Conservation (phyloP, 2,888 invertebrate species). For the Siphonodentalium dalli region DNA sequence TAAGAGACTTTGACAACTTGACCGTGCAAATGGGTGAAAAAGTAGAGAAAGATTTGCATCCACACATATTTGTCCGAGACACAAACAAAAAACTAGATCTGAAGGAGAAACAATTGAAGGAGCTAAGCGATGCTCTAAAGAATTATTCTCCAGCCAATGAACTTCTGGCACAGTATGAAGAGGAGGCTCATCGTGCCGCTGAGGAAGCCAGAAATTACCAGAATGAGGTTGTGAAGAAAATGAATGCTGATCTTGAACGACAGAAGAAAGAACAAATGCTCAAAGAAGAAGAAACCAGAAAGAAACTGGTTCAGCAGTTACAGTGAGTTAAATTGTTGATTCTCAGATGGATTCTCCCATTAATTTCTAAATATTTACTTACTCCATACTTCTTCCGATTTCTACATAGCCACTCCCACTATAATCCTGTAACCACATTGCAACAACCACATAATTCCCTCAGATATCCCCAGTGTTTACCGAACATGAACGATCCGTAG, state of each 20-base stretch:
- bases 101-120: constrained; percentile 56
- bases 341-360: too few relatives aligned
- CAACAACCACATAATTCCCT: too few relatives aligned
- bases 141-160: constrained; percentile 48
- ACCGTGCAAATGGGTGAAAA: constrained; percentile 43
- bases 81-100: constrained; percentile 51
- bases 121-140: constrained; percentile 57
- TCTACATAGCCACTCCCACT: too few relatives aligned
- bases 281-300: constrained; percentile 48
- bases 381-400: too few relatives aligned
- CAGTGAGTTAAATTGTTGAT: constrained; percentile 33
- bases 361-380: too few relatives aligned
- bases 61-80: constrained; percentile 47
- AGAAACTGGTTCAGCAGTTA: constrained; percentile 42
- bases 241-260: constrained; percentile 49
- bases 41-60: constrained; percentile 45
- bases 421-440: too few relatives aligned
- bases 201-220: constrained; percentile 44
- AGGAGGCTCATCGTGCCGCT: constrained; percentile 41
- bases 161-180: constrained; percentile 51
- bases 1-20: constrained; percentile 54
- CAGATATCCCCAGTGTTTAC: too few relatives aligned
- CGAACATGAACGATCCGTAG: too few relatives aligned
- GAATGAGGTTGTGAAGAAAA: constrained; percentile 41
- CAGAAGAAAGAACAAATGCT: constrained; percentile 43